Base-by-base conservation (phyloP, 2,113 vertebrate genomes). In the Ranitomeya variabilis region DNA sequence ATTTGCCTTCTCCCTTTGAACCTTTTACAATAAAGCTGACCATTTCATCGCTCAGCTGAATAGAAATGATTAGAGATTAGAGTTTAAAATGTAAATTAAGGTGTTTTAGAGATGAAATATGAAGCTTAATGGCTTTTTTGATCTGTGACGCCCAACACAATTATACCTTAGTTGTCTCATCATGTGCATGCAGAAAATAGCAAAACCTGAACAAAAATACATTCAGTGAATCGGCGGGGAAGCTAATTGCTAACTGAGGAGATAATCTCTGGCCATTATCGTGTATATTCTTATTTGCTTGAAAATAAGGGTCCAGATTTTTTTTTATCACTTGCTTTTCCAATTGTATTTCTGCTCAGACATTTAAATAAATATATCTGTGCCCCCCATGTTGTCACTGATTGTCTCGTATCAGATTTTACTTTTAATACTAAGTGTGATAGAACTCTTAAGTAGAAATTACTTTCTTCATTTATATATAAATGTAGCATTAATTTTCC, bases 81-180 rank as follows among this genome's bases (percentile, higher is more conserved):
- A 83, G 71, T 88, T 54, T 77, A 4, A 77, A 52, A 76, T 76
- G 45, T 76, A 88, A 88, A 82, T 88, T 4, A 88, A 77, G 57
- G 67, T 88, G 71, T 87, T 83, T 88, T 83, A 77, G 51, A 83
- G 80, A 83, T 77, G 80, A 62, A 88, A 88, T 88, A 83, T 88
- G 80, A 78, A 88, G 80, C 45, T 77, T 77, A 88, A 88, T 83
- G 55, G 71, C 45, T 76, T 88, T 55, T 88, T 88, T 88, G 21
- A 88, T 83, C 87, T 83, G 87, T 88, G 80, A 83, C 71, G 71
- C 80, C 87, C 69, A 88, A 62, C 69, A 83, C 87, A 83, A 88
- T 88, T 88, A 83, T 88, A 83, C 80, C 87, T 83, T 62, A 45
- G 69, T 83, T 88, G 80, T 88, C 59, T 88, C 87, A 77, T 88